These are phyloP conservation scores for Acanthornis magna DNA, from an alignment of 2,797 vertebrate genomes.

Conservation along the genomic window DNA sequence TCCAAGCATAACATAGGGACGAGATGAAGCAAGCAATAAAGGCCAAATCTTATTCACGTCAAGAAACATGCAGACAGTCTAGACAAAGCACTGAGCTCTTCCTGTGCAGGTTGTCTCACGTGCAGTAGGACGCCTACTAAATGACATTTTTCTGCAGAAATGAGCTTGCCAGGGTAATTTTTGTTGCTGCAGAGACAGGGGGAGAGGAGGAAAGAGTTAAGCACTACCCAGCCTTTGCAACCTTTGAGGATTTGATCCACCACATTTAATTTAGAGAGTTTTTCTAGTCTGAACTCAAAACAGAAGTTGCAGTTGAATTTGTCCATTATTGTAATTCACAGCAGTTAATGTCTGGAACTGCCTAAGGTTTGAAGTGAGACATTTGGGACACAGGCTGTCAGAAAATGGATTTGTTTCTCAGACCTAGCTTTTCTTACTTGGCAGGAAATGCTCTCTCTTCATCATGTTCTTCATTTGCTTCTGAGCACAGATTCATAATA, in stretches of 20 bases:
- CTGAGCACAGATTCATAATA: constrained; percentile 2
- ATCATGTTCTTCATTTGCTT: constrained; percentile 3
- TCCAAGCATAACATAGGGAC: neutral
- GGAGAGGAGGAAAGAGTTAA: neutral
- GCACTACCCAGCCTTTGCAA: neutral
- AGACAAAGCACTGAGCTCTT: neutral
- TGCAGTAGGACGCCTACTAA: neutral
- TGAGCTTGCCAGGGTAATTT: neutral
- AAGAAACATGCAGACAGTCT: neutral
- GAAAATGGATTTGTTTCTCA: neutral
- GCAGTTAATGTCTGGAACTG: neutral
- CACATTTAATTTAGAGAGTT: neutral
- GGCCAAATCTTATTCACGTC: neutral
- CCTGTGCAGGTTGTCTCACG: neutral
- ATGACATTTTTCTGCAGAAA: neutral
- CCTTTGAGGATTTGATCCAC: neutral
- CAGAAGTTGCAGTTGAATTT: neutral
- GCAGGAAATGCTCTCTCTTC: neutral
- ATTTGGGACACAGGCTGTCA: neutral
- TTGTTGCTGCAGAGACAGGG: neutral
- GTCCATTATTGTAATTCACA: neutral
- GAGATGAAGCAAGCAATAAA: constrained; percentile 6
- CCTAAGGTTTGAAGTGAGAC: constrained; percentile 3
- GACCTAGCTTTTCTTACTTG: neutral
- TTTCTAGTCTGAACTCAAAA: neutral